Conservation (phyloP, 2,888 invertebrate genomes). For the Tanaodytes sp. region DNA sequence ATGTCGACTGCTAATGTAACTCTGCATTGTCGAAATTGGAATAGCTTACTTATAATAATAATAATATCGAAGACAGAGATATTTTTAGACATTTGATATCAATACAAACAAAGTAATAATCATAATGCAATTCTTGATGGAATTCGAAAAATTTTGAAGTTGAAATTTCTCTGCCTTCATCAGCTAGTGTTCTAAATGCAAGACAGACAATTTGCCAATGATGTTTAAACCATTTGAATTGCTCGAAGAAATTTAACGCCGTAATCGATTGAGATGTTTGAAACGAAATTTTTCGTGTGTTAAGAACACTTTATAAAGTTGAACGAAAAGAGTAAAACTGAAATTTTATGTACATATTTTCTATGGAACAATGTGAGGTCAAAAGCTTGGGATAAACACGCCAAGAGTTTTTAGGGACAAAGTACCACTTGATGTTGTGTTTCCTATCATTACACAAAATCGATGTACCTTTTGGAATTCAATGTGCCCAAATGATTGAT, state of each 20-base stretch:
- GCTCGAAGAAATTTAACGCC: conserved; percentile 7
- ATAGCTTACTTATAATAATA: conserved; percentile 43
- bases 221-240: conserved; percentile 1
- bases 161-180: conserved; percentile 44
- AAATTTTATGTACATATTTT: conserved; percentile 39
- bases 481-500: conserved; percentile 45
- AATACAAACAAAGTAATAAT: conserved; percentile 8
- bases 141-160: no score
- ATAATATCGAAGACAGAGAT: conserved; percentile 38
- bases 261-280: no score
- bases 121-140: no score
- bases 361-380: conserved; percentile 48
- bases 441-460: conserved; percentile 49
- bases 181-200: conserved; percentile 49
- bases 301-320: conserved; percentile 34
- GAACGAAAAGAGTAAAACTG: conserved; percentile 17
- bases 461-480: conserved; percentile 36
- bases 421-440: conserved; percentile 51
- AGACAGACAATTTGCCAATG: conserved; percentile 43
- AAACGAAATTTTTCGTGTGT: conserved; percentile 11
- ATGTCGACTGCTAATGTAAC: no score
- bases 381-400: conserved; percentile 43
- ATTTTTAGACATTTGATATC: conserved; percentile 11
- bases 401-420: conserved; percentile 44
- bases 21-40: conserved; percentile 39